Evolutionary conservation across 2,888 invertebrate genomes (phyloP), one percentile per base, ranked within the genome.

Genomic region (Stenoptilia bipunctidactyla): DNA sequence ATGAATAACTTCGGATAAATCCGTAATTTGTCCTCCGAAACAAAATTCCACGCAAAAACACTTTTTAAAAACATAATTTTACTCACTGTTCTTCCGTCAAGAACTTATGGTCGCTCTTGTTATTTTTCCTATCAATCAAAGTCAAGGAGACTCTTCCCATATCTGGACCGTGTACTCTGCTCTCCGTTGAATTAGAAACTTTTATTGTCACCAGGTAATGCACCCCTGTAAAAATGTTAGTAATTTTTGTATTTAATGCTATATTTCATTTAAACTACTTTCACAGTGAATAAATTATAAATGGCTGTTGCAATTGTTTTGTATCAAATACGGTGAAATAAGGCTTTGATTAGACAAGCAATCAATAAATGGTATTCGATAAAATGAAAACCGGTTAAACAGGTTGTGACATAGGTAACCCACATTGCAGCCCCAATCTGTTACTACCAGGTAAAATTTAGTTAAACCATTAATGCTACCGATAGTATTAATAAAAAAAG

Each of bases 131-230:
- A 34, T 89, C 89, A 39, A 91, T 86, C 20, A 92, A 74, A 0
- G 86, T 87, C 10, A 94, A 74, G 1, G 87, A 85, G 2, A 94
- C 83, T 46, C 89, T 88, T 1, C 94, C 93, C 2, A 92, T 87
- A 61, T 94, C 94, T 0, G 93, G 93, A 0, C 92, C 93, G 58
- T 93, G 92, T 2, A 75, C 65, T 40, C 85, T 65, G 56, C 92
- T 93, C 51, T 90, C 90, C 14, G 88, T 85, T 0, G 90, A 89
- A 47, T 89, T 89, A 0, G 93, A 92, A 36, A 95, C 89, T 47
- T 89, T 88, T 12, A 94, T 82, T 0, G 87, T 88, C 8, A 96
- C 85, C 57, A 89, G 87, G 58, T 94, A 95, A 60, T 96, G 94
- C 3, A 88, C 88, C 53, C 89, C 94, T 94, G 71, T 1, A 85